Conservation (phyloP, 2,113 vertebrate species). For the Coturnix japonica region DNA sequence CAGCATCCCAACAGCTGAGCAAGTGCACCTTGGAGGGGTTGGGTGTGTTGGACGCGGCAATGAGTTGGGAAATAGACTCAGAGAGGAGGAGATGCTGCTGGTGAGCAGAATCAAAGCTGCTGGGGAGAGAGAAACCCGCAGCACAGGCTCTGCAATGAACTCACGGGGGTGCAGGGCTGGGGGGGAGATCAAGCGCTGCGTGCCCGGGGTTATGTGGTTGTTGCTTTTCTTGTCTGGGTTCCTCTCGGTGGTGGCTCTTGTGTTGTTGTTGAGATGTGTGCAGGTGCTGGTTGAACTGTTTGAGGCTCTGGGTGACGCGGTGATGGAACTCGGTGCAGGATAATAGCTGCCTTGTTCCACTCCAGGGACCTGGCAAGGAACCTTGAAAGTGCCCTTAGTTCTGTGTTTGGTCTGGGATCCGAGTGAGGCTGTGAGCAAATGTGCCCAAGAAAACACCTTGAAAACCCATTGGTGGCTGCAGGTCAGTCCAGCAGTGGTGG, state of each 20-base stretch:
- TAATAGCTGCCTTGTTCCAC: slow-evolving; percentile 52
- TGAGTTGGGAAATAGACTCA: neutral
- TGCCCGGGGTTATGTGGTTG: neutral
- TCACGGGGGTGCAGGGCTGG: rapidly evolving
- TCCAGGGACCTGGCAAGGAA: slow-evolving; percentile 12
- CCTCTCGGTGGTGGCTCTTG: neutral
- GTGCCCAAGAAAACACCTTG: neutral
- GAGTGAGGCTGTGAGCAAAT: neutral
- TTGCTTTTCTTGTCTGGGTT: rapidly evolving
- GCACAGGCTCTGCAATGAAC: rapidly evolving
- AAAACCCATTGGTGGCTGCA: neutral
- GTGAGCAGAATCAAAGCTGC: neutral
- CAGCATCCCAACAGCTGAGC: rapidly evolving
- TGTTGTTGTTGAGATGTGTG: neutral
- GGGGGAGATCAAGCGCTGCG: neutral
- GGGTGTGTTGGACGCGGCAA: neutral
- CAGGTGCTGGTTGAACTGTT: neutral
- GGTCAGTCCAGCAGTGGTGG: neutral
- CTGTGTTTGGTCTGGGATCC: neutral
- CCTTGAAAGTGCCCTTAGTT: neutral
- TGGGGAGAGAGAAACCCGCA: neutral
- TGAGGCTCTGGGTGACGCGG: neutral
- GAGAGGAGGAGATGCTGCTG: neutral
- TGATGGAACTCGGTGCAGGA: neutral
- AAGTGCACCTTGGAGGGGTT: neutral